Conservation (phyloP, 2,888 invertebrate species). For the Spisula subtruncata region DNA sequence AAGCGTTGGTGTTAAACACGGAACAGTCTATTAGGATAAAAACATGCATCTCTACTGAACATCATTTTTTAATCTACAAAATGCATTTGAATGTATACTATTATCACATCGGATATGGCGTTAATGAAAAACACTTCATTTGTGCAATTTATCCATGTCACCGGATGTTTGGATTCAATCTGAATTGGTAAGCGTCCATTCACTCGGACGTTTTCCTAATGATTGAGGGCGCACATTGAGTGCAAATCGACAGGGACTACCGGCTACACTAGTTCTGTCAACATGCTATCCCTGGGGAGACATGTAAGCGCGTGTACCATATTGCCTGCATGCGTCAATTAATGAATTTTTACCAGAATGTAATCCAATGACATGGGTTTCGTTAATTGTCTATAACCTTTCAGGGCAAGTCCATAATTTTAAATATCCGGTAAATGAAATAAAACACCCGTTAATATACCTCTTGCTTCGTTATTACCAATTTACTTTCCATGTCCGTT, state of each 20-base stretch:
- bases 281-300: conserved; percentile 33
- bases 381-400: conserved; percentile 49
- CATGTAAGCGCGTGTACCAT: conserved; percentile 31
- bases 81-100: neutral
- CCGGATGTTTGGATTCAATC: conserved; percentile 8
- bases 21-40: no score
- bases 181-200: neutral
- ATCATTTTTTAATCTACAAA: neutral
- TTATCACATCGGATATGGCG: neutral
- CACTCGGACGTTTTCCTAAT: neutral
- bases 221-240: conserved; percentile 20
- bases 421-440: conserved; percentile 56
- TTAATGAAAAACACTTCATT: neutral
- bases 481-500: conserved; percentile 46
- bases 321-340: conserved; percentile 38
- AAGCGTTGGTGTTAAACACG: no score
- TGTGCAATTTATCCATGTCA: conserved; percentile 9
- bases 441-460: conserved; percentile 50
- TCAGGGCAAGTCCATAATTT: conserved; percentile 46
- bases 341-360: conserved; percentile 44
- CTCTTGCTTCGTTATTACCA: conserved; percentile 37
- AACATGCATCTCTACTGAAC: neutral
- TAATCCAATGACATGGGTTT: conserved; percentile 47
- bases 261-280: conserved; percentile 22
- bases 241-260: conserved; percentile 46